Evolutionary conservation across 2,113 vertebrate genomes (phyloP), one percentile per base, ranked within the genome.

Genomic region (Tragelaphus imberbis): DNA sequence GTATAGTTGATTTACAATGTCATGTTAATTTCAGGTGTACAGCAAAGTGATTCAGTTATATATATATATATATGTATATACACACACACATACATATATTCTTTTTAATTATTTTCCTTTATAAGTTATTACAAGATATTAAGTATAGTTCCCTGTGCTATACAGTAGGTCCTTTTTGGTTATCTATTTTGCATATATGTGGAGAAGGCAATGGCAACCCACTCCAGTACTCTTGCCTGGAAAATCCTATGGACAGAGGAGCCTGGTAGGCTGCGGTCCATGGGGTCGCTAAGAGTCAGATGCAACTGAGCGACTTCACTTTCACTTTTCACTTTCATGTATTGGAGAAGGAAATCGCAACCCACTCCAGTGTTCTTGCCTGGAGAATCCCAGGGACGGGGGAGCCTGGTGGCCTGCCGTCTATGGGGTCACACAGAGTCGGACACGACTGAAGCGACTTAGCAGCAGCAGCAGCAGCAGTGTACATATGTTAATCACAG

Each of bases 221-320:
- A 63, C 13, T 63, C 28, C 61, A 63, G 13, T 63, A 30, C 61
- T 63, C 61, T 63, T 63, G 61, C 61, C 61, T 63, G 28, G 61
- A 63, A 63, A 63, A 15, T 63, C 61, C 28, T 13, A 15, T 63
- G 28, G 61, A 15, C 0, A 0, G 61, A 30, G 28, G 3, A 63
- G 28, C 61, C 61, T 63, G 28, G 61, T 63, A 15, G 61, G 61
- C 61, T 63, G 13, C 0, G 0, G 28, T 30, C 28, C 61, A 15
- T 15, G 28, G 61, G 28, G 61, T 63, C 6, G 59, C 59, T 63
- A 30, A 63, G 59, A 30, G 13, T 15, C 2, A 0, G 59, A 30
- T 0, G 2, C 0, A 2, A 3, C 59, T 63, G 28, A 63, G 59
- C 0, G 6, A 13, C 59, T 63, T 63, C 59, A 30, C 28, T 63